Evolutionary conservation across 2,113 vertebrate genomes (phyloP).

Genomic region (Bubo scandiacus): DNA sequence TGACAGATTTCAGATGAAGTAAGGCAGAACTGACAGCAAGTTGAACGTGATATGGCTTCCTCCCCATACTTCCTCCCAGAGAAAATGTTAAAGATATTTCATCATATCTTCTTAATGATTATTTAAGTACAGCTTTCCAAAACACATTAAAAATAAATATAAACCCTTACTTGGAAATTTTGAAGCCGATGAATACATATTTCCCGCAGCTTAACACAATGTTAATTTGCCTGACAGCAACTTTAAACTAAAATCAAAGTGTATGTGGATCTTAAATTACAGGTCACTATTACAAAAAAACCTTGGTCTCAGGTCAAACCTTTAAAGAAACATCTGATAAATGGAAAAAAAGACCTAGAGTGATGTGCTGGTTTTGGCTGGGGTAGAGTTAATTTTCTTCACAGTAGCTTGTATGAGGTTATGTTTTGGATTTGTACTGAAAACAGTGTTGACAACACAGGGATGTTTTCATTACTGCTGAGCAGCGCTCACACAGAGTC

Average conservation of each 20-base stretch:
- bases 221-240: not conserved
- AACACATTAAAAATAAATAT: not conserved
- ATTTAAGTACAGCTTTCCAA: not conserved
- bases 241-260: not conserved
- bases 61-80: not conserved
- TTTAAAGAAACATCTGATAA: not conserved
- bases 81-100: not conserved
- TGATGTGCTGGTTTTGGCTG: not conserved
- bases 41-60: not conserved
- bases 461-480: rapidly evolving
- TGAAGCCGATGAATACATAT: not conserved
- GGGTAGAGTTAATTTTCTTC: not conserved
- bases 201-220: not conserved
- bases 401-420: rapidly evolving
- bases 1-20: not conserved
- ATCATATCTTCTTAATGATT: not conserved
- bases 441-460: not conserved
- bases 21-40: not conserved
- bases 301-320: not conserved
- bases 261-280: not conserved
- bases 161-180: not conserved
- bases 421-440: not conserved
- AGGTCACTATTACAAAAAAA: not conserved
- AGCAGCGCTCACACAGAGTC: not conserved
- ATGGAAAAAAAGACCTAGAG: not conserved